Evolutionary conservation across 2,113 vertebrate species (phyloP).

Genomic region (Caretta caretta): DNA sequence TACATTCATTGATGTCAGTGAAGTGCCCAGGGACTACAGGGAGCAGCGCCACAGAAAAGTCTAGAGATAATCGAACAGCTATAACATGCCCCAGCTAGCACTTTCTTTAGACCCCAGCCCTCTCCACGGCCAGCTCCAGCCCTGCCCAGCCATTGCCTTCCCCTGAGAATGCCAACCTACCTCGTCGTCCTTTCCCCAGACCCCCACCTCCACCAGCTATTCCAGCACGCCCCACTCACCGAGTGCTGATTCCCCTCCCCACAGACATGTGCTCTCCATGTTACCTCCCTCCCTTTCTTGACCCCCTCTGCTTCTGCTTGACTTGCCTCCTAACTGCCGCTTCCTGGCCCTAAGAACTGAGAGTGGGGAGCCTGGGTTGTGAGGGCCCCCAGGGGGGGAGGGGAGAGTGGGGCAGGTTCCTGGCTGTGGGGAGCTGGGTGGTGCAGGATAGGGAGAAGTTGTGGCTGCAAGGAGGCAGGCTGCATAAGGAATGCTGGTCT

Average conservation of each 20-base stretch:
- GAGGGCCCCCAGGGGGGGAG: background rate
- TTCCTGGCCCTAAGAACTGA: background rate
- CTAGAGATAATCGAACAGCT: background rate
- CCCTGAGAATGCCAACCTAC: background rate
- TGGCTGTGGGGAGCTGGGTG: background rate
- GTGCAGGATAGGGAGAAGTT: background rate
- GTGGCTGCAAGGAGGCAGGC: background rate
- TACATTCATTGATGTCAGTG: background rate
- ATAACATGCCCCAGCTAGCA: background rate
- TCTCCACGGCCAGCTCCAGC: background rate
- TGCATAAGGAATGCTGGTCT: background rate
- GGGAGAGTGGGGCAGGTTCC: background rate
- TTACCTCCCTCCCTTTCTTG: background rate
- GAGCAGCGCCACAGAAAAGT: background rate
- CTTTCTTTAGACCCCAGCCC: background rate
- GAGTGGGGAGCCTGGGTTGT: background rate
- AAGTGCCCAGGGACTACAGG: background rate
- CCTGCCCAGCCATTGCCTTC: background rate
- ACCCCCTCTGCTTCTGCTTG: background rate
- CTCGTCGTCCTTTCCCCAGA: background rate
- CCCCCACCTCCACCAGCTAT: background rate
- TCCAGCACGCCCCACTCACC: background rate
- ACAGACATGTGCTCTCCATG: background rate
- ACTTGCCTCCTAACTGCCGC: background rate
- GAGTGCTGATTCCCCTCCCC: background rate